Evolutionary conservation across 2,888 invertebrate genomes (phyloP), one percentile per base, ranked within the genome.

Genomic region (Cephus pulcher): DNA sequence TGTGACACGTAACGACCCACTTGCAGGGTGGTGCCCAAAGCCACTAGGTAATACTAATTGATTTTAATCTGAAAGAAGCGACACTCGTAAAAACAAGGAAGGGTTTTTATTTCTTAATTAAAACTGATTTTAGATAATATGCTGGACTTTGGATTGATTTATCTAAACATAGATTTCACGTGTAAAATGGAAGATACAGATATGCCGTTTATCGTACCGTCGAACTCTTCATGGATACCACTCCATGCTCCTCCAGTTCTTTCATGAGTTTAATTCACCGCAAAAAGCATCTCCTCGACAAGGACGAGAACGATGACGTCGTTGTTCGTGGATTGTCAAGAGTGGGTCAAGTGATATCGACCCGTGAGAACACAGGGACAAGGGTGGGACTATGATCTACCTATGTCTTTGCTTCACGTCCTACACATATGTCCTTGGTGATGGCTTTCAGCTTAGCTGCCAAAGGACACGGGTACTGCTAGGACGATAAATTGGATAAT

Each of bases 281-380:
- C 56, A 15, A 23, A 23, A 23, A 56, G 2, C 56, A 15, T 56
- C 23, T 56, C 56, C 56, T 23, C 56, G 56, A 23, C 56, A 56
- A 56, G 56, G 56, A 56, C 56, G 23, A 56, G 56, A 23, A 56
- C 23, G 23, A 23, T 9, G 56, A 56, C 56, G 56, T 56, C 23
- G 56, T 56, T 56, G 23, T 56, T 56, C 56, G 75, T 79, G 75
- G 69, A 75, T 40, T 37, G 33, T 79, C 78, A 84, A 81, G 83
- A 88, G 85, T 85, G 85, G 87, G 86, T 88, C 87, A 87, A 88
- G 89, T 84, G 84, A 84, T 88, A 89, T 89, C 82, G 89, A 89
- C 84, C 84, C 82, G 32, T 71, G 12, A 34, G 34, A 34, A 71
- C 32, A 23, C 15, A 12, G 71, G 40, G 68, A 33, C 35, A 30